Base-by-base conservation (phyloP, 1,140 invertebrate genomes). In the Procambarus clarkii region DNA sequence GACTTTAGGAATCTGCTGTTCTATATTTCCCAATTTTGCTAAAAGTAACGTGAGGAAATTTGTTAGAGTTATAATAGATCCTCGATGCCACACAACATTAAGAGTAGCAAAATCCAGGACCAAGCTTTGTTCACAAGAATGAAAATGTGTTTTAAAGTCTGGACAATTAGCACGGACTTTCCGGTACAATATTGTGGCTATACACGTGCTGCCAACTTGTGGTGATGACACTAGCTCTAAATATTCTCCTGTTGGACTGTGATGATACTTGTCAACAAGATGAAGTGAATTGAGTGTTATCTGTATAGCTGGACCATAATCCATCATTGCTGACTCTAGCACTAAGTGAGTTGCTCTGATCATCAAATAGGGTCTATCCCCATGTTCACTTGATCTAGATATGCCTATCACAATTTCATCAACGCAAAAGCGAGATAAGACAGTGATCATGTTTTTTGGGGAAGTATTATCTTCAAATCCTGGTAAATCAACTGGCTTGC, bases 401-500 rank as follows among this genome's bases (percentile, higher is more conserved):
- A 92, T 83, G 34, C 88, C 88, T 81, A 92, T 80, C 34, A 84
- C 93, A 93, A 96, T 96, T 95, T 97, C 96, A 94, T 96, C 97
- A 76, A 97, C 95, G 24, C 97, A 95, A 93, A 97, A 96, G 92
- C 97, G 95, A 83, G 97, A 95, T 76, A 97, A 95, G 34, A 96
- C 95, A 89, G 95, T 96, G 78, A 98, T 97, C 86, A 95, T 96
- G 94, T 98, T 98, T 92, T 96, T 96, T 0, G 96, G 96, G 0
- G 97, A 98, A 3, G 97, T 96, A 93, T 97, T 97, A 93, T 98
- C 97, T 94, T 98, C 97, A 92, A 98, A 97, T 11, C 97, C 97
- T 24, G 97, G 97, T 48, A 97, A 95, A 94, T 97, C 97, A 2
- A 97, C 96, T 24, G 96, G 96, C 77, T 96, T 95, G 3, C 97